phyloP scores from a whole-genome alignment of 1,140 invertebrate genomes.

The Panonychus citri region DNA sequence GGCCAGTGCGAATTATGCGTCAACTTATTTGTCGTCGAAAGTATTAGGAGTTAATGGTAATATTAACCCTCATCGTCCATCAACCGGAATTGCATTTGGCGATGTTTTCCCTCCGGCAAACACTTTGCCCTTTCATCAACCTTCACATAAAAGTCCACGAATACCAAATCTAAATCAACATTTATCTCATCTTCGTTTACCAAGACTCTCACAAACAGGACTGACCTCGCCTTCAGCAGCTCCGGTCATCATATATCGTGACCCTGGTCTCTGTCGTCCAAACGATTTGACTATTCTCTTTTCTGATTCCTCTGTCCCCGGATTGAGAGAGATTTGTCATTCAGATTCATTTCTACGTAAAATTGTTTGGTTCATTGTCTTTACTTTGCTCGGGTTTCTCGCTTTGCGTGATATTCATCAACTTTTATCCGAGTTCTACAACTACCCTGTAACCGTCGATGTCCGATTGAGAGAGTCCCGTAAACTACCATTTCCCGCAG shows the following conservation, averaged over 20 bases:
- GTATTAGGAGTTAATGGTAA: no score
- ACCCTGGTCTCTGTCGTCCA: neutral
- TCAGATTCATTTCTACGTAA: conserved; percentile 8
- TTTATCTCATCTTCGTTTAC: no score
- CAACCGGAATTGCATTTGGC: no score
- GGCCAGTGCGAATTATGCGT: neutral
- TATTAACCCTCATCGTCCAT: no score
- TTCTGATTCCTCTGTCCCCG: conserved; percentile 9
- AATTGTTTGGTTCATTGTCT: conserved; percentile 10
- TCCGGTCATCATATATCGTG: neutral
- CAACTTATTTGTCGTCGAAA: neutral
- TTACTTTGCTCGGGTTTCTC: conserved; percentile 9
- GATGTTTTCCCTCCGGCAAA: no score
- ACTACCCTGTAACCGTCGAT: conserved; percentile 14
- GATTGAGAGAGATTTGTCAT: conserved; percentile 9
- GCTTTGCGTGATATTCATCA: conserved; percentile 9
- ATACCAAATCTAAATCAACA: no score
- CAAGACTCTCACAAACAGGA: neutral
- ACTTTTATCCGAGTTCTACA: conserved; percentile 12
- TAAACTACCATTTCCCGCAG: conserved; percentile 20
- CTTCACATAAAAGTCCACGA: no score
- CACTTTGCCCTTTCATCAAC: no score
- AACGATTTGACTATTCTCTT: conserved; percentile 4
- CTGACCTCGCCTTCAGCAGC: neutral
- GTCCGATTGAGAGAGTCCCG: conserved; percentile 11